Base-by-base conservation (phyloP, 2,797 vertebrate genomes). In the Crax fasciolata region DNA sequence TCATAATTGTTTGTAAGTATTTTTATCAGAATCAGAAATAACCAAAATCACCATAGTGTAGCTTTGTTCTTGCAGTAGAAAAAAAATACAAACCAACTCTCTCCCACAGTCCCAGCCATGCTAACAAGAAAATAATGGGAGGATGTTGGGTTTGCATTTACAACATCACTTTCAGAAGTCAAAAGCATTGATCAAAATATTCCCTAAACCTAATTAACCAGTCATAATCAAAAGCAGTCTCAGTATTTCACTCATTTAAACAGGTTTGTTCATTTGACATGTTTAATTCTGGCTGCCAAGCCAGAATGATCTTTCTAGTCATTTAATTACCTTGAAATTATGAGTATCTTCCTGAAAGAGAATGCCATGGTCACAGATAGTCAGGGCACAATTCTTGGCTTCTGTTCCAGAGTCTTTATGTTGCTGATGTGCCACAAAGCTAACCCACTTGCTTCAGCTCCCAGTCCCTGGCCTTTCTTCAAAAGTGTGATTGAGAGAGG, bases 291-390 rank as follows among this genome's bases (percentile, higher is more conserved):
- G 68, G 9, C 86, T 92, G 72, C 54, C 78, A 92, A 90, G 30
- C 28, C 61, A 90, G 65, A 96, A 96, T 81, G 61, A 84, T 21
- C 54, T 85, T 94, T 85, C 72, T 68, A 93, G 81, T 85, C 18
- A 75, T 89, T 89, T 96, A 94, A 95, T 96, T 95, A 93, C 81
- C 88, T 35, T 94, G 92, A 84, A 96, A 93, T 89, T 95, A 92
- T 93, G 90, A 93, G 41, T 43, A 48, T 66, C 54, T 94, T 93
- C 65, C 65, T 87, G 44, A 74, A 11, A 67, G 80, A 57, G 13
- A 85, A 77, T 62, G 17, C 38, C 72, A 76, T 0, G 4, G 81
- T 87, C 81, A 91, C 0, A 84, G 75, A 51, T 46, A 71, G 75
- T 58, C 9, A 1, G 66, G 66, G 38, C 41, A 87, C 82, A 90